phyloP scores from a whole-genome alignment of 2,888 invertebrate genomes.

The Colostygia pectinataria region DNA sequence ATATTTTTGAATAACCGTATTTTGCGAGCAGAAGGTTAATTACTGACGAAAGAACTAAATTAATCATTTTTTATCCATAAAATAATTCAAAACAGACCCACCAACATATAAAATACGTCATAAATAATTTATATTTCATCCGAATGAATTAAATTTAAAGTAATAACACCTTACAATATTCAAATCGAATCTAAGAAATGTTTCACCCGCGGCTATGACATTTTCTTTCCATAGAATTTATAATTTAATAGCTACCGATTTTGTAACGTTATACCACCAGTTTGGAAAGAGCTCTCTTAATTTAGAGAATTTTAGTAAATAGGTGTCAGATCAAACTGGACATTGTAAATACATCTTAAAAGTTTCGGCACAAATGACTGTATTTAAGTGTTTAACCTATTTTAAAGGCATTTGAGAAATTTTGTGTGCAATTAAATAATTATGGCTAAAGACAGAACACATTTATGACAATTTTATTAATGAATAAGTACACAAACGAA shows the following conservation, averaged over 20 bases:
- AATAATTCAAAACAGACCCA: neutral
- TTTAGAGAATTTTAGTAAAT: neutral
- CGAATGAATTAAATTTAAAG: constrained; percentile 41
- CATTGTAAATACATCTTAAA: constrained; percentile 38
- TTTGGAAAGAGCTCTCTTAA: neutral
- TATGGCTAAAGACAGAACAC: constrained; percentile 34
- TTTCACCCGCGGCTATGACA: constrained; percentile 56
- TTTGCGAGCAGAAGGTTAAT: no score
- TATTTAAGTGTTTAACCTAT: constrained; percentile 60
- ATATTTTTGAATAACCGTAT: no score
- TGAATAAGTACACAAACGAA: neutral
- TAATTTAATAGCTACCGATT: constrained; percentile 53
- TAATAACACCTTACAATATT: constrained; percentile 55
- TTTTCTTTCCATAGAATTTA: constrained; percentile 57
- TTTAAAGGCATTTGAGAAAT: constrained; percentile 55
- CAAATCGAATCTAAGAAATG: constrained; percentile 58
- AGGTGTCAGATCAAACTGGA: constrained; percentile 18
- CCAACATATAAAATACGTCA: constrained; percentile 12
- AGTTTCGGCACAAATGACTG: constrained; percentile 56
- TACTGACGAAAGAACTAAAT: no score
- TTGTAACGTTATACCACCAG: constrained; percentile 32
- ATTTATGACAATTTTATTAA: constrained; percentile 7
- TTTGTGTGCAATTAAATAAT: constrained; percentile 46
- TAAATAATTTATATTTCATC: constrained; percentile 8
- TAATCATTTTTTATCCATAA: neutral